phyloP scores from a whole-genome alignment of 2,113 vertebrate species.

The Pavo muticus region DNA sequence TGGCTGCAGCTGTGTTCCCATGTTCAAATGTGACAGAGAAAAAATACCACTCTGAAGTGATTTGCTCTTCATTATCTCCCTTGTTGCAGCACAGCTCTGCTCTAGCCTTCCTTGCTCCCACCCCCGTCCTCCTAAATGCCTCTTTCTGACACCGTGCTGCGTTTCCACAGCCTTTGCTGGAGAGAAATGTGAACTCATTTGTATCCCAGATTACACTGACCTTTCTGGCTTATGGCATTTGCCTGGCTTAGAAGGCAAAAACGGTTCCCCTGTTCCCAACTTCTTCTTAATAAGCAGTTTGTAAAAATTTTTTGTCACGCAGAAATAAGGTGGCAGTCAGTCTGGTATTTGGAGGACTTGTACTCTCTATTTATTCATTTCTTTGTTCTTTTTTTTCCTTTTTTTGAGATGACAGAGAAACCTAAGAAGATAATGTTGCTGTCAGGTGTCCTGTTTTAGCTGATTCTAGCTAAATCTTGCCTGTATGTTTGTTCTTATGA shows the following conservation, averaged over 20 bases:
- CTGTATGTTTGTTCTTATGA: neutral
- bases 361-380: neutral
- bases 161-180: neutral
- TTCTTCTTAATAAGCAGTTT: neutral
- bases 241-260: neutral
- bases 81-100: neutral
- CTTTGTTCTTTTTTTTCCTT: neutral
- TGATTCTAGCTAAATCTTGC: neutral
- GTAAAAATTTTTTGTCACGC: neutral
- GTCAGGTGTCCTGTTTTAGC: neutral
- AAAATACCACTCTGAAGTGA: neutral
- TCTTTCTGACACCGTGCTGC: neutral
- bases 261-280: neutral
- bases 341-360: neutral
- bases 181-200: neutral
- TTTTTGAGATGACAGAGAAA: neutral
- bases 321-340: neutral
- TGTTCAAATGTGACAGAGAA: neutral
- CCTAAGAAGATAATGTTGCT: rapidly evolving
- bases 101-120: neutral
- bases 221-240: neutral
- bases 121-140: neutral
- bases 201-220: neutral
- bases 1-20: neutral
- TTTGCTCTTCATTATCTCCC: neutral